These are phyloP conservation scores for Drosophila nigrodunni DNA, from an alignment of 1,140 invertebrate genomes.

Conservation along the genomic window DNA sequence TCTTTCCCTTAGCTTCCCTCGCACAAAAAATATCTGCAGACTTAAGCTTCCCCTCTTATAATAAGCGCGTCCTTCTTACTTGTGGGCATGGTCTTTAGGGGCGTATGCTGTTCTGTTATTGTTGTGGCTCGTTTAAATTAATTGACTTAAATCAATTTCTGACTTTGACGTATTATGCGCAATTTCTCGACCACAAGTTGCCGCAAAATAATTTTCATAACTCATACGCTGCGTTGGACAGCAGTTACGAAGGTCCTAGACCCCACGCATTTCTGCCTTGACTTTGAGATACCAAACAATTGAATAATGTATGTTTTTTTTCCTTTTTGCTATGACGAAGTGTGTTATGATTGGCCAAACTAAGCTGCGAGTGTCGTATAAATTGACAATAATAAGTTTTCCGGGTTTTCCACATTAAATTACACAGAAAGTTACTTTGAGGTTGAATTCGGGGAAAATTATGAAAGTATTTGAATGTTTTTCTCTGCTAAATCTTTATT, in stretches of 20 bases:
- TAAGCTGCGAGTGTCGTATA: not conserved
- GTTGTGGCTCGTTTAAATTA: constrained; percentile 73
- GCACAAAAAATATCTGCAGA: no score
- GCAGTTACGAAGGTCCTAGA: not conserved
- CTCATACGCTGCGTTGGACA: constrained; percentile 55
- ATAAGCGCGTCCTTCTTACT: constrained; percentile 13
- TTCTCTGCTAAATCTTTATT: no score
- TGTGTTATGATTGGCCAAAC: not conserved
- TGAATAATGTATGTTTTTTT: constrained; percentile 25
- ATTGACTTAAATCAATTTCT: constrained; percentile 83
- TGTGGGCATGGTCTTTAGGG: not conserved
- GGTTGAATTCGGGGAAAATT: not conserved
- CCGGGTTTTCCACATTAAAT: not conserved
- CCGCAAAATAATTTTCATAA: constrained; percentile 75
- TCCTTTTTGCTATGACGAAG: constrained; percentile 13
- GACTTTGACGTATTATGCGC: constrained; percentile 77
- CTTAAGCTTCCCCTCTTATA: not conserved
- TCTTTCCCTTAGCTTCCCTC: constrained; percentile 30
- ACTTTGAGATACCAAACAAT: constrained; percentile 10
- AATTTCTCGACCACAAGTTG: constrained; percentile 61
- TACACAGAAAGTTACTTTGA: not conserved
- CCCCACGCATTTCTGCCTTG: not conserved
- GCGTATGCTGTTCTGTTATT: constrained; percentile 39
- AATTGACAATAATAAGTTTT: constrained; percentile 5
- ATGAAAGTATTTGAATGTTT: no score